Evolutionary conservation across 2,888 invertebrate species (phyloP).

Genomic region (Pollenia amentaria): DNA sequence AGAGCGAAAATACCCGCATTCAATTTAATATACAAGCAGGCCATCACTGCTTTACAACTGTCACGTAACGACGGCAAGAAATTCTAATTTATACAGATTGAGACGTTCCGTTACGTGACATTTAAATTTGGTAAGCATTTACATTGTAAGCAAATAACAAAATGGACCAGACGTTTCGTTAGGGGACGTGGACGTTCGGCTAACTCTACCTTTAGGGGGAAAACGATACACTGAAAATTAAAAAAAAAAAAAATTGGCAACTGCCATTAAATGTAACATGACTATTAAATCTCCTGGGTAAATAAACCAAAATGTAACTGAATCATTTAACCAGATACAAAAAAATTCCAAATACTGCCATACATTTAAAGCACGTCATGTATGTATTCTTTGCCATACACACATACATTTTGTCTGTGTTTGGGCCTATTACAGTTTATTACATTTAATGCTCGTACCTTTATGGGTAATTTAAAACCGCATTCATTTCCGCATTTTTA

Average conservation of each 20-base stretch:
- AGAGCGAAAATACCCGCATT: too few species aligned
- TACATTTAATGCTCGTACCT: slow-evolving; percentile 37
- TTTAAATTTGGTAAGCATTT: too few species aligned
- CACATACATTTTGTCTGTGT: not conserved
- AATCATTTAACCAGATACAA: slow-evolving; percentile 1
- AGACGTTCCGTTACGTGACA: too few species aligned
- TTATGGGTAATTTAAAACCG: slow-evolving; percentile 63
- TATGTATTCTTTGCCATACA: not conserved
- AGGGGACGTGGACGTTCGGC: too few species aligned
- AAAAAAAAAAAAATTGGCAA: slow-evolving; percentile 16
- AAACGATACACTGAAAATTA: not conserved
- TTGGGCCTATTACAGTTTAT: slow-evolving; percentile 2
- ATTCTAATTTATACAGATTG: too few species aligned
- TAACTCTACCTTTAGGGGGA: too few species aligned
- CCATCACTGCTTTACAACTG: too few species aligned
- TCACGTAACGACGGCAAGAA: too few species aligned
- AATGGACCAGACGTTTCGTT: too few species aligned
- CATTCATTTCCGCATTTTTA: slow-evolving; percentile 63
- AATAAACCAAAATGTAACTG: not conserved
- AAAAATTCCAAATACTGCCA: not conserved
- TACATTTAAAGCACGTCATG: not conserved
- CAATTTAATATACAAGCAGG: too few species aligned
- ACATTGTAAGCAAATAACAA: too few species aligned
- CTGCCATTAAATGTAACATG: slow-evolving; percentile 46
- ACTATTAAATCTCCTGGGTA: slow-evolving; percentile 31